Evolutionary conservation across 2,113 vertebrate species (phyloP).

Genomic region (Rhea pennata): DNA sequence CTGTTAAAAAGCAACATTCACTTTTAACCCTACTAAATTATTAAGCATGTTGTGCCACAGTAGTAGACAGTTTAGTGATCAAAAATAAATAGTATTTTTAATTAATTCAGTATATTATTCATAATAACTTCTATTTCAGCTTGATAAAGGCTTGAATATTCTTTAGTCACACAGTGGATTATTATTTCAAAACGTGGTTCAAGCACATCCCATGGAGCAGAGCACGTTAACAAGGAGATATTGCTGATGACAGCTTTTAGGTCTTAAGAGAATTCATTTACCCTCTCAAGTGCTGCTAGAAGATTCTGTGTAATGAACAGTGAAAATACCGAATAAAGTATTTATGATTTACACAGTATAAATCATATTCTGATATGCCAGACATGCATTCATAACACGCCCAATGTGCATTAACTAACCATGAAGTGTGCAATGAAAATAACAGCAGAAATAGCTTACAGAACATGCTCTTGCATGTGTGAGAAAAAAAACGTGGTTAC

Average conservation of each 20-base stretch:
- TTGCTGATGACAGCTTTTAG: conserved; percentile 30
- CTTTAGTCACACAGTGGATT: background rate
- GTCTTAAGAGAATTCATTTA: conserved; percentile 57
- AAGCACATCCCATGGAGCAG: background rate
- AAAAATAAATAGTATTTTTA: background rate
- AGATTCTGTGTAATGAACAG: conserved; percentile 58
- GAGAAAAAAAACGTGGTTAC: background rate
- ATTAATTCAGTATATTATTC: background rate
- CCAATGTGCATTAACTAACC: conserved; percentile 16
- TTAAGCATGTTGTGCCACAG: background rate
- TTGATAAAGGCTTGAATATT: background rate
- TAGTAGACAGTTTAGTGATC: background rate
- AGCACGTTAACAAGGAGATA: conserved; percentile 16
- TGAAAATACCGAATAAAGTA: conserved; percentile 68
- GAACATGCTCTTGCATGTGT: background rate
- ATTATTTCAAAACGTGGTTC: conserved; percentile 13
- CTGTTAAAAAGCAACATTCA: background rate
- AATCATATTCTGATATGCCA: conserved; percentile 48
- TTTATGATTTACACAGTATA: conserved; percentile 67
- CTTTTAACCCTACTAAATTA: background rate
- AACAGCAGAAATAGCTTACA: conserved; percentile 1
- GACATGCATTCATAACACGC: conserved; percentile 22
- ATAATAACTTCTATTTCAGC: background rate
- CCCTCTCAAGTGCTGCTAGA: conserved; percentile 48
- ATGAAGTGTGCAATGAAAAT: background rate